These are phyloP conservation scores for Pyrrhura leucotis DNA, from an alignment of 2,797 vertebrate species.

Conservation along the genomic window DNA sequence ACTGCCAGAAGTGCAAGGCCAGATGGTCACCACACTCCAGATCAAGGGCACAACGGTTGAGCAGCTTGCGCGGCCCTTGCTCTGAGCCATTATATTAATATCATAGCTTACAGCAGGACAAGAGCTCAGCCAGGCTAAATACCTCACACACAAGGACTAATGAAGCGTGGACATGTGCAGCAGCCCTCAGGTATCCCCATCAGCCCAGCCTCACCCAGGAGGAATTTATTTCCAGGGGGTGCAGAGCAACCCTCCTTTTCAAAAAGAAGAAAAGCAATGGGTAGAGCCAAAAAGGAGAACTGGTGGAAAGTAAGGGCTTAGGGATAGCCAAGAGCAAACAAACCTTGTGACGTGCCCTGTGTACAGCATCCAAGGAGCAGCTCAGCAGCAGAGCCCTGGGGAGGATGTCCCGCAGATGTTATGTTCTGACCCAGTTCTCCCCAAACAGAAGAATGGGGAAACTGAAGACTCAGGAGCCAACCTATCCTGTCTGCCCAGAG, in stretches of 20 bases:
- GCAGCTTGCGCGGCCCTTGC: background rate
- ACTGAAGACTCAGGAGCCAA: background rate
- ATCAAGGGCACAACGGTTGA: background rate
- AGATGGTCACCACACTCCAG: accelerated
- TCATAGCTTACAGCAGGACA: conserved; percentile 7
- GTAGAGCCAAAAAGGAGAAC: background rate
- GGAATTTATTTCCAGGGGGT: background rate
- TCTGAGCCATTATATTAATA: conserved; percentile 41
- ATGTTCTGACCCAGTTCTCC: background rate
- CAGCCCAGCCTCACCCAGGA: background rate
- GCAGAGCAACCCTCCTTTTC: background rate
- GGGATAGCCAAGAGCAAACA: background rate
- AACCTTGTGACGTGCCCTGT: background rate
- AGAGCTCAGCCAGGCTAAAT: conserved; percentile 43
- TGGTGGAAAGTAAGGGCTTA: background rate
- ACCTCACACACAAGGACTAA: background rate
- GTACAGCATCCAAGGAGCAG: background rate
- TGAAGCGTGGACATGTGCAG: background rate
- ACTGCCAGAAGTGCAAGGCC: accelerated
- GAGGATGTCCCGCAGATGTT: background rate
- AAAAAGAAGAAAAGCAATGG: background rate
- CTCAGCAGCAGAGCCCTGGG: background rate
- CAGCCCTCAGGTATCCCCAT: background rate
- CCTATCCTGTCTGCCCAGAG: background rate
- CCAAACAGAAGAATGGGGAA: background rate